Conservation (phyloP, 2,113 vertebrate genomes). For the Craseonycteris thonglongyai region DNA sequence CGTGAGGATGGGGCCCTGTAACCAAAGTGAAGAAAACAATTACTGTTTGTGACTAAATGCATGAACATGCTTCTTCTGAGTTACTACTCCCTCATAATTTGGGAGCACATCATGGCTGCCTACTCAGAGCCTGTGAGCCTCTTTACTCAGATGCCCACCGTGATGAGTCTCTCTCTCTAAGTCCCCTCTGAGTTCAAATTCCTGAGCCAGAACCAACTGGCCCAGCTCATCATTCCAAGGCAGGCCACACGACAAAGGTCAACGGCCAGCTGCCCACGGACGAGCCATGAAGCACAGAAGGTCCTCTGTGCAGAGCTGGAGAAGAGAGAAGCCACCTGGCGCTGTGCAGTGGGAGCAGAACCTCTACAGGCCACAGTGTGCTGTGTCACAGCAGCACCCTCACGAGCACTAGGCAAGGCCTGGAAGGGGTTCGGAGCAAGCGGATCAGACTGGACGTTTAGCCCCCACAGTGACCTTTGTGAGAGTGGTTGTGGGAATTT, state of each 20-base stretch:
- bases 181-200: background rate
- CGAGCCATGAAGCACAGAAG: background rate
- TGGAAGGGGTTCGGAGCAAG: background rate
- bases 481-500: background rate
- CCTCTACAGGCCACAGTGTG: rapidly evolving
- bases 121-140: background rate
- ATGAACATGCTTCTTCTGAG: background rate
- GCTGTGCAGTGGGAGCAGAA: rapidly evolving
- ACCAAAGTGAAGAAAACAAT: background rate
- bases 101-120: background rate
- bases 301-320: background rate
- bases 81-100: background rate
- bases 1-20: background rate
- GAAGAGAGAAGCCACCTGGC: background rate
- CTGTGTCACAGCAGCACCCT: too few relatives aligned
- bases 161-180: background rate
- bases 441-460: rapidly evolving
- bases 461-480: background rate
- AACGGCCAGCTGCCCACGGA: background rate
- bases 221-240: background rate
- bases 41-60: background rate
- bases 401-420: too few relatives aligned
- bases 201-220: background rate
- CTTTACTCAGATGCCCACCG: background rate
- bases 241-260: background rate